phyloP scores from a whole-genome alignment of 2,797 vertebrate genomes.

The Squalus acanthias region DNA sequence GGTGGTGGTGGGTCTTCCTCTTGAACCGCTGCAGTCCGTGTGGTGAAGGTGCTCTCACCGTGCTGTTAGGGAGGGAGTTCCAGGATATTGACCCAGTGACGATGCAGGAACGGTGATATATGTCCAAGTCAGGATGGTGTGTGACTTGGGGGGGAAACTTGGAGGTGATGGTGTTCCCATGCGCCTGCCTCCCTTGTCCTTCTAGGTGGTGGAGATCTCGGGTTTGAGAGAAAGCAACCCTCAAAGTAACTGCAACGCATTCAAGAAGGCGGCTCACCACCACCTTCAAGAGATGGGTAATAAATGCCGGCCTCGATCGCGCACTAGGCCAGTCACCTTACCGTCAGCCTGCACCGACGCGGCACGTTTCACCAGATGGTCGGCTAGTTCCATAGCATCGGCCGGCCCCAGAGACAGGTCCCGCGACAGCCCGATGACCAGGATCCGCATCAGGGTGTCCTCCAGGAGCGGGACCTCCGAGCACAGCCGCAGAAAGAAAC shows the following conservation, averaged over 20 bases:
- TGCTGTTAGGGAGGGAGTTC: not conserved
- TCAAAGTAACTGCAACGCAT: not conserved
- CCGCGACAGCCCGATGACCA: constrained; percentile 88
- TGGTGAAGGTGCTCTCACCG: not conserved
- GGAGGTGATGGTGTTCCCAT: not conserved
- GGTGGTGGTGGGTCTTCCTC: not conserved
- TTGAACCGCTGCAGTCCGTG: not conserved
- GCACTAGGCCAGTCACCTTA: constrained; percentile 44
- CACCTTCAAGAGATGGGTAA: not conserved
- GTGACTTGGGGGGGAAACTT: not conserved
- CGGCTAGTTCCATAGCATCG: constrained; percentile 94
- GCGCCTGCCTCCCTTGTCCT: not conserved
- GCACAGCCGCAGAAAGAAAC: constrained; percentile 96
- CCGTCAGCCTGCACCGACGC: constrained; percentile 90
- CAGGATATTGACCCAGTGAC: not conserved
- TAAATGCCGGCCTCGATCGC: not conserved
- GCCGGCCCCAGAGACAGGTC: constrained; percentile 90
- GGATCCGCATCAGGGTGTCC: constrained; percentile 92
- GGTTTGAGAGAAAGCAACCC: not conserved
- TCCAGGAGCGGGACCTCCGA: constrained; percentile 94
- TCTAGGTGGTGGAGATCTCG: not conserved
- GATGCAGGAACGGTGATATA: not conserved
- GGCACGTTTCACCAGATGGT: constrained; percentile 92
- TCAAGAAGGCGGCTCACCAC: too few species aligned
- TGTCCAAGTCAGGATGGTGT: not conserved